Base-by-base conservation (phyloP, 2,797 vertebrate species). In the Babyrousa celebensis region DNA sequence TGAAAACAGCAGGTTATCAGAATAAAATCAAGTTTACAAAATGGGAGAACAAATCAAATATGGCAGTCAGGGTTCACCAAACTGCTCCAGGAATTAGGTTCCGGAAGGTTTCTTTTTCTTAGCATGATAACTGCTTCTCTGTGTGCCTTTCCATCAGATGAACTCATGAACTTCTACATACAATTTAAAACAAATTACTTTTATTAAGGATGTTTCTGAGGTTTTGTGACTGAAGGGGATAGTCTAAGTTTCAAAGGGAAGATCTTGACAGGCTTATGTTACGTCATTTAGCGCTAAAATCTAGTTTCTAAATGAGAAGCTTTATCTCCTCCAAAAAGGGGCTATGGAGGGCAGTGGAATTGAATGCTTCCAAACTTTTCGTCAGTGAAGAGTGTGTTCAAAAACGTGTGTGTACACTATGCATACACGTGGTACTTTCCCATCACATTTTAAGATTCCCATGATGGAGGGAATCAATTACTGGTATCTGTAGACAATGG, bases 281-380 rank as follows among this genome's bases (percentile, higher is more conserved):
- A 90, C 75, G 77, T 86, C 40, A 91, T 68, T 77, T 85, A 95
- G 20, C 54, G 29, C 77, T 95, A 93, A 86, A 96, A 77, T 63
- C 56, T 52, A 71, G 65, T 62, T 96, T 96, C 88, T 95, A 84
- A 91, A 91, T 36, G 93, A 95, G 87, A 92, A 68, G 25, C 62
- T 91, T 94, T 58, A 23, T 93, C 21, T 88, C 93, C 91, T 85
- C 56, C 89, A 84, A 91, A 96, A 88, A 21, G 80, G 96, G 94
- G 83, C 23, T 52, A 71, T 86, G 60, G 82, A 80, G 85, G 78
- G 60, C n/a, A 71, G 74, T 97, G 93, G 74, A 92, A 97, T n/a
- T 88, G 96, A 96, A 98, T 98, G 98, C 97, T 98, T 98, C 96
- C 93, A 91, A 96, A 98, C 98, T 97, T 97, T 98, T 97, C 95